These are phyloP conservation scores for Drosophila neonasuta DNA, from an alignment of 2,888 invertebrate species.

Conservation along the genomic window DNA sequence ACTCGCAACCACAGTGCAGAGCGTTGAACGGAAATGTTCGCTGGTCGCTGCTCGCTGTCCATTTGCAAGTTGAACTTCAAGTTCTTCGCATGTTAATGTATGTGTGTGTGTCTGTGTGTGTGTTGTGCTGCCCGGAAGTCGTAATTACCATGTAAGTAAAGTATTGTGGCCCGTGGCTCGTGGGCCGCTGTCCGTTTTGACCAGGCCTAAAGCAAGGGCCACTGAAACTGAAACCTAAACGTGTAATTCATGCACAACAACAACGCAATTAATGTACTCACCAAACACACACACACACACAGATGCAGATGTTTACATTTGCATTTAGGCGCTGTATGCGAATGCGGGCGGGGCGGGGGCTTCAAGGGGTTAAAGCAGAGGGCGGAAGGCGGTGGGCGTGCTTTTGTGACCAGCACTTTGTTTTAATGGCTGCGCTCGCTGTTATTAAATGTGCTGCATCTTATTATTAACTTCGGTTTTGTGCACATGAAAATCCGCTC, in stretches of 20 bases:
- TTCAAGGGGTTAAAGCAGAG: background rate
- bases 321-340: constrained; percentile 39
- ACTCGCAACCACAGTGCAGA: constrained; percentile 29
- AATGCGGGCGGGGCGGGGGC: background rate
- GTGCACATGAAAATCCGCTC: background rate
- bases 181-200: constrained; percentile 19
- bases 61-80: constrained; percentile 30
- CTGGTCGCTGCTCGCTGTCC: constrained; percentile 24
- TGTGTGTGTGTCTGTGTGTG: constrained; percentile 17
- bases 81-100: constrained; percentile 34
- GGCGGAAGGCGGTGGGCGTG: constrained; percentile 47
- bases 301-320: constrained; percentile 49
- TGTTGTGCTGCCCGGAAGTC: constrained; percentile 75
- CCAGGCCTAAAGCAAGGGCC: constrained; percentile 44
- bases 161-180: constrained; percentile 34
- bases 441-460: constrained; percentile 74
- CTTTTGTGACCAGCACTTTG: constrained; percentile 64
- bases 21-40: constrained; percentile 39
- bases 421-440: constrained; percentile 63
- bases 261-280: constrained; percentile 67
- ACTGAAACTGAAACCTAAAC: constrained; percentile 52
- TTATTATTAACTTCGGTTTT: constrained; percentile 62
- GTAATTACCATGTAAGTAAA: constrained; percentile 76
- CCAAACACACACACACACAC: constrained; percentile 19
- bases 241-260: constrained; percentile 40